phyloP scores from a whole-genome alignment of 2,888 invertebrate genomes.

The Acrocyrtus sp. region DNA sequence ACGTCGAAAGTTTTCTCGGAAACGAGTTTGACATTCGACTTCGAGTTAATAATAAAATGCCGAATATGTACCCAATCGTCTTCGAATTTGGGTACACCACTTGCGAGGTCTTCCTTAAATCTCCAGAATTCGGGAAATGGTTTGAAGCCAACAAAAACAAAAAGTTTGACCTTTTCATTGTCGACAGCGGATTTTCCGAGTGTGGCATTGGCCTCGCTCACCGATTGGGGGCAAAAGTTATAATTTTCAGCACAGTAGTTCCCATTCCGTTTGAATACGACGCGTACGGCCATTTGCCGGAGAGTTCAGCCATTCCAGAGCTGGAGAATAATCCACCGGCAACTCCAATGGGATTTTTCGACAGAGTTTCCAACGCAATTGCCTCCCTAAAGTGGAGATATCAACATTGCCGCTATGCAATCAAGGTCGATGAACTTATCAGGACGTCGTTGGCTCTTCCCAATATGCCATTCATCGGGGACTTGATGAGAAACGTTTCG shows the following conservation, averaged over 20 bases:
- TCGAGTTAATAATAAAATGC: background rate
- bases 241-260: conserved; percentile 37
- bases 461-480: conserved; percentile 13
- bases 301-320: conserved; percentile 49
- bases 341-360: conserved; percentile 24
- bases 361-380: conserved; percentile 16
- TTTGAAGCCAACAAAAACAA: conserved; percentile 3
- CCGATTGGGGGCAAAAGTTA: conserved; percentile 41
- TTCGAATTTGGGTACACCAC: background rate
- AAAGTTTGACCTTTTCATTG: conserved; percentile 43
- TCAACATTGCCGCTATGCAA: background rate
- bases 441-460: background rate
- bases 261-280: conserved; percentile 37
- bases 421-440: conserved; percentile 8
- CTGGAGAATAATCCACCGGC: background rate
- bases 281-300: conserved; percentile 29
- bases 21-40: conserved; percentile 30
- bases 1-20: background rate
- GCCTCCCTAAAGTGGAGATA: conserved; percentile 1
- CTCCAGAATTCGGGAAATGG: conserved; percentile 16
- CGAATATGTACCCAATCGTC: background rate
- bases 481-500: conserved; percentile 7
- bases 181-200: conserved; percentile 47
- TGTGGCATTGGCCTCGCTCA: conserved; percentile 44
- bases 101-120: conserved; percentile 8